These are phyloP conservation scores for Camponotus pennsylvanicus DNA, from an alignment of 1,140 invertebrate species.

Conservation along the genomic window DNA sequence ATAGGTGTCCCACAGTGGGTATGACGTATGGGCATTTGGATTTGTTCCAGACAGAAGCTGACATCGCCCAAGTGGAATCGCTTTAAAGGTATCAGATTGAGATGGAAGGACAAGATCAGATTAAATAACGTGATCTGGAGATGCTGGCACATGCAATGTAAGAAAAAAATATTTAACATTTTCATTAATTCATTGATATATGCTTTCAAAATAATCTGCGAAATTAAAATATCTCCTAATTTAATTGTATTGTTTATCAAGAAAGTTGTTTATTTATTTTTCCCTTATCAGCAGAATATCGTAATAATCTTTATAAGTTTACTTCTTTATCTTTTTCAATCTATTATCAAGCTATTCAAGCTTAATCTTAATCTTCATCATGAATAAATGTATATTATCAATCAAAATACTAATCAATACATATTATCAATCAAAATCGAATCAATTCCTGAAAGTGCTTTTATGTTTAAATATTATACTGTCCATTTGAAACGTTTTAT, in stretches of 20 bases:
- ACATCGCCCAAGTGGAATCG: conserved; percentile 99
- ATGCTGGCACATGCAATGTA: conserved; percentile 99
- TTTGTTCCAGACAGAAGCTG: conserved; percentile 95
- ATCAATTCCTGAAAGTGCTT: neutral
- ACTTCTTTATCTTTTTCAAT: neutral
- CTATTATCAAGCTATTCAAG: neutral
- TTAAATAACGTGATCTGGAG: conserved; percentile 99
- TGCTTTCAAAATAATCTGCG: neutral
- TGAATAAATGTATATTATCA: neutral
- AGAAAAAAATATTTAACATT: conserved; percentile 84
- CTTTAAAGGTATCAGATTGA: conserved; percentile 98
- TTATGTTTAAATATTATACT: neutral
- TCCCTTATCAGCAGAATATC: neutral
- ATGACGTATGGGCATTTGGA: conserved; percentile 77
- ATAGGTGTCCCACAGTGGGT: conserved; percentile 60
- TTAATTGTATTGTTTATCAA: neutral
- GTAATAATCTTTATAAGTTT: neutral
- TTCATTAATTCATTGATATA: neutral
- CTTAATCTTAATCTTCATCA: conserved; percentile 4
- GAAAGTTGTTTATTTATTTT: neutral
- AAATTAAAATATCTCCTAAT: conserved; percentile 1
- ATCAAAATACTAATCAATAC: conserved; percentile 5
- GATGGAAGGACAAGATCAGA: conserved; percentile 99
- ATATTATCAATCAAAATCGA: neutral
- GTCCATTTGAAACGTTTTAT: neutral